Percentiles rank a stretch among this genome's conserved stretches.
phyloP scores from a whole-genome alignment of 2,888 invertebrate species.

The Aspidapion aeneum region DNA sequence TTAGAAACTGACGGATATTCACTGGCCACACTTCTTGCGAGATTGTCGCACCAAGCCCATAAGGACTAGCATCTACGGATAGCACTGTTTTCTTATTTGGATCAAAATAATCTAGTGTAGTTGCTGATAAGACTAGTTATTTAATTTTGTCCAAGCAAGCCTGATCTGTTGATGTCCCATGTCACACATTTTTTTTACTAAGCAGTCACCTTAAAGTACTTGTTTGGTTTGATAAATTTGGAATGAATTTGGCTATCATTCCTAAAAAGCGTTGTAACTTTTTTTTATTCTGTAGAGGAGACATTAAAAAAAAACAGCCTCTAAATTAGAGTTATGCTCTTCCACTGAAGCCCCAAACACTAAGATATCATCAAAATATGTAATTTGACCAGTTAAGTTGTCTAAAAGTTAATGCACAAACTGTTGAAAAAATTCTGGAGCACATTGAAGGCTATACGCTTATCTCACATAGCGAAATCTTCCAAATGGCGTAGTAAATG shows the following conservation, averaged over 20 bases:
- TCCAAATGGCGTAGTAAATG: conserved; percentile 12
- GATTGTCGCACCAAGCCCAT: conserved; percentile 20
- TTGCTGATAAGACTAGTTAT: conserved; percentile 5
- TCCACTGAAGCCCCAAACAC: conserved; percentile 12
- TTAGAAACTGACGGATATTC: background rate
- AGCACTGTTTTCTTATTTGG: conserved; percentile 12
- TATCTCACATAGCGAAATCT: background rate
- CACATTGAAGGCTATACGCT: background rate
- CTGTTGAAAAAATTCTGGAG: conserved; percentile 8
- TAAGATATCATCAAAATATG: conserved; percentile 17
- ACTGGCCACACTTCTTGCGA: conserved; percentile 6
- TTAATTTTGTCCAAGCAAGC: conserved; percentile 13
- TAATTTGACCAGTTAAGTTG: conserved; percentile 13
- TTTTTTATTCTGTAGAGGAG: conserved; percentile 6
- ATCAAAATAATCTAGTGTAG: conserved; percentile 10
- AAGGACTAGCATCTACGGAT: conserved; percentile 22
- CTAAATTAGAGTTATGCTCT: background rate
- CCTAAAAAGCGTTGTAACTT: conserved; percentile 19
- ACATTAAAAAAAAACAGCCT: background rate
- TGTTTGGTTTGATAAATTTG: conserved; percentile 17
- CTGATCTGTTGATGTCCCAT: conserved; percentile 16
- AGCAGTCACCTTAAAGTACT: conserved; percentile 10
- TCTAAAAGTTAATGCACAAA: conserved; percentile 17
- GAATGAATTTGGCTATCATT: conserved; percentile 19
- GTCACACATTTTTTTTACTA: conserved; percentile 15